Evolutionary conservation across 2,888 invertebrate genomes (phyloP), one percentile per base, ranked within the genome.

Genomic region (Hypercompe scribonia): DNA sequence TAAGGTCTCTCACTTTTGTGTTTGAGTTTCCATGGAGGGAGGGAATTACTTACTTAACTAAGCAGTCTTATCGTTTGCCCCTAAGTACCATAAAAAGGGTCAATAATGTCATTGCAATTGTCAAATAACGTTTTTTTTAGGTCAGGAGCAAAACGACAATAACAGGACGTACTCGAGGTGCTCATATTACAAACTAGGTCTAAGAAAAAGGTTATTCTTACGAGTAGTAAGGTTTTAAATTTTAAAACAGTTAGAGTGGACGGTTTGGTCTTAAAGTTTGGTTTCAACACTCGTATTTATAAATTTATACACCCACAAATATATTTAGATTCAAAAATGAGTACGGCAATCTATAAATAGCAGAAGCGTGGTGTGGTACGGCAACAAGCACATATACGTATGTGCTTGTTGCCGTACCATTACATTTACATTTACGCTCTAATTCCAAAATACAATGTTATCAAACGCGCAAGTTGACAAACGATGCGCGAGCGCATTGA

Each of bases 391-490:
- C 77, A 75, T 81, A 64, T 34, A 18, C n/a, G 42, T 64, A 81
- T 75, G 77, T 67, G 73, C 74, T 76, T 65, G 39, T 68, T 78
- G 79, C 21, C 58, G 61, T 67, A 58, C 70, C 36, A 54, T n/a
- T n/a, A n/a, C n/a, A n/a, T n/a, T n/a, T n/a, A n/a, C 81, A 84
- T 91, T 91, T 90, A 84, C 89, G 92, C 92, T 92, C 92, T 87
- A 91, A 81, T 92, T 93, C 81, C 84, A 77, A 71, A 81, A 78
- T 81, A 92, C 91, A 92, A 92, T 91, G 85, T 77, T 84, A 84
- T 81, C 85, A 76, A 68, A 82, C 70, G 78, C 80, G 83, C 83
- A 80, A 80, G 84, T 84, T 82, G 84, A 78, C 81, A 86, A 80
- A 83, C 84, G 84, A 83, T 76, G 84, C 79, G 84, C 84, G 64